phyloP scores from a whole-genome alignment of 2,888 invertebrate genomes.

The Teinopalpus imperialis region DNA sequence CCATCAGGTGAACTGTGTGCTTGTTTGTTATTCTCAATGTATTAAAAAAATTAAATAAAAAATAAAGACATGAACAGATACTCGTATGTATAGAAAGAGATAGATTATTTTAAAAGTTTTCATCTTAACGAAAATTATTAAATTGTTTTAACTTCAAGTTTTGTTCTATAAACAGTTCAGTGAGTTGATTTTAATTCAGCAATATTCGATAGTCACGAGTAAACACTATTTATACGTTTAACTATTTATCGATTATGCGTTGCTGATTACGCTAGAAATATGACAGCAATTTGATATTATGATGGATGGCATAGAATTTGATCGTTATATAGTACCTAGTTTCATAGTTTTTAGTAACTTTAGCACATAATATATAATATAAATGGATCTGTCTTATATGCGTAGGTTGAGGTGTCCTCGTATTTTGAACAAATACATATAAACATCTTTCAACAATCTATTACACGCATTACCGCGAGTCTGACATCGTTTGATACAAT shows the following conservation, averaged over 20 bases:
- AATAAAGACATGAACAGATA: no score
- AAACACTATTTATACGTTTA: conserved; percentile 7
- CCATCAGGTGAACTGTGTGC: no score
- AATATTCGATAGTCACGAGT: conserved; percentile 14
- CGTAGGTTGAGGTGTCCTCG: background rate
- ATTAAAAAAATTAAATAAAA: no score
- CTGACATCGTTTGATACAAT: conserved; percentile 14
- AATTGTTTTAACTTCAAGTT: no score
- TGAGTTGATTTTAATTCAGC: background rate
- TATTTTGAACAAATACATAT: background rate
- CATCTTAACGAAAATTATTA: no score
- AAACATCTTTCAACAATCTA: conserved; percentile 2
- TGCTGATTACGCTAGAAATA: conserved; percentile 4
- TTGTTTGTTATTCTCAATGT: no score
- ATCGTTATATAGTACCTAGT: background rate
- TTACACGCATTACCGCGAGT: background rate
- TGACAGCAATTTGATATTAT: conserved; percentile 18
- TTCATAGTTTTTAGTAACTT: no score
- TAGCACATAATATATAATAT: no score
- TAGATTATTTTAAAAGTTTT: no score
- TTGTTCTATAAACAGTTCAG: conserved; percentile 4
- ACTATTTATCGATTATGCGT: conserved; percentile 9
- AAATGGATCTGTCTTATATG: background rate
- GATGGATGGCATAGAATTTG: conserved; percentile 2
- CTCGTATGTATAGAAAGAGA: no score